Evolutionary conservation across 2,888 invertebrate genomes (phyloP).

Genomic region (Diloba caeruleocephala): DNA sequence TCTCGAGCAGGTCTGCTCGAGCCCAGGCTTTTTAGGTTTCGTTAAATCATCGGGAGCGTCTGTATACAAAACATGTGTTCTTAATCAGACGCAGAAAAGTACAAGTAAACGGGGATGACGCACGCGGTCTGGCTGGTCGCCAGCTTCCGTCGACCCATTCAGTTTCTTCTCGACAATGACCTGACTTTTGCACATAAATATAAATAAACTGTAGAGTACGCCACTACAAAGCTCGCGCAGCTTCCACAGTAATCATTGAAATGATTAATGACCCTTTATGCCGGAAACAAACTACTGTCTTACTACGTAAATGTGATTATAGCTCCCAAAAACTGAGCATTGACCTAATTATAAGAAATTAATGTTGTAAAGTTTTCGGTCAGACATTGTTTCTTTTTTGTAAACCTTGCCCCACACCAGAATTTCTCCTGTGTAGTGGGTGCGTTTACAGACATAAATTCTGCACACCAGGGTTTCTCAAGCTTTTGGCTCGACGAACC

Average conservation of each 20-base stretch:
- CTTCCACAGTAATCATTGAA: conserved; percentile 13
- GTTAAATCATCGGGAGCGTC: conserved; percentile 28
- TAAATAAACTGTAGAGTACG: conserved; percentile 47
- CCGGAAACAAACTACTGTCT: not conserved
- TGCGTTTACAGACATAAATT: too few species aligned
- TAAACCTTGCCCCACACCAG: too few species aligned
- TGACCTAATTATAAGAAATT: not conserved
- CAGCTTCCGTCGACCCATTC: conserved; percentile 84
- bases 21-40: conserved; percentile 31
- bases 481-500: too few species aligned
- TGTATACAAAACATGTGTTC: conserved; percentile 57
- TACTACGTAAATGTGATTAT: not conserved
- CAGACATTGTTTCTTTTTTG: too few species aligned
- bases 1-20: conserved; percentile 13
- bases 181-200: conserved; percentile 73
- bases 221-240: conserved; percentile 17
- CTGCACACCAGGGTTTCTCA: too few species aligned
- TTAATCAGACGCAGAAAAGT: conserved; percentile 66
- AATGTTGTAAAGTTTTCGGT: too few species aligned
- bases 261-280: conserved; percentile 13
- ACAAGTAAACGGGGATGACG: conserved; percentile 76
- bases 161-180: conserved; percentile 83
- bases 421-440: too few species aligned
- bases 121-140: conserved; percentile 76
- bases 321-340: not conserved